Percentiles rank a stretch among this genome's conserved stretches.
phyloP scores from a whole-genome alignment of 1,140 invertebrate genomes.

The Drosophila lowei region DNA sequence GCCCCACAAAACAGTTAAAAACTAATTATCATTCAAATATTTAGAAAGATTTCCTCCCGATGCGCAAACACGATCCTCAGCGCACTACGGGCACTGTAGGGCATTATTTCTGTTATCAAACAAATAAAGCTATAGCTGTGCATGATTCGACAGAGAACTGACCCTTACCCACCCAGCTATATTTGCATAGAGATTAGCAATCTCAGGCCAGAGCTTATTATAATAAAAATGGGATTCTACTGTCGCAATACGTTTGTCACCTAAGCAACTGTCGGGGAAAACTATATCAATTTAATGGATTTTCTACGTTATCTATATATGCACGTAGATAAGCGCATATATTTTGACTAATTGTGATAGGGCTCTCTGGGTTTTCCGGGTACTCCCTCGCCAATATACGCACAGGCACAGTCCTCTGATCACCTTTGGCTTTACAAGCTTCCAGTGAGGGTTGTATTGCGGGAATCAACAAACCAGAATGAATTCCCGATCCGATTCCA shows the following conservation, averaged over 20 bases:
- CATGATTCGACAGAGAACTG: conserved; percentile 4
- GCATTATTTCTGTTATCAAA: conserved; percentile 5
- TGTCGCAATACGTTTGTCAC: background rate
- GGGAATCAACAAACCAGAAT: background rate
- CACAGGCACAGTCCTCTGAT: too few species aligned
- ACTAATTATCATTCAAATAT: background rate
- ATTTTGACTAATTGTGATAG: too few species aligned
- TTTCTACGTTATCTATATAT: background rate
- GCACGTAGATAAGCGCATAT: too few species aligned
- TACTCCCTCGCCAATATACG: too few species aligned
- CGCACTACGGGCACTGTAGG: conserved; percentile 7
- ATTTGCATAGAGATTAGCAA: conserved; percentile 10
- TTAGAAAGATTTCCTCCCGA: background rate
- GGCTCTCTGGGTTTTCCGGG: too few species aligned
- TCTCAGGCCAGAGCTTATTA: background rate
- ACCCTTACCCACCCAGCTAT: conserved; percentile 6
- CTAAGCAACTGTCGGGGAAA: background rate
- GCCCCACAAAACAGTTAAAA: background rate
- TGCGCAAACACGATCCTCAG: conserved; percentile 14
- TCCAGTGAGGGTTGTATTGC: background rate
- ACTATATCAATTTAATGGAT: conserved; percentile 7
- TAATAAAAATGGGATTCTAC: conserved; percentile 7
- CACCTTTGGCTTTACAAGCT: conserved; percentile 3
- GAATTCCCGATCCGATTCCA: background rate
- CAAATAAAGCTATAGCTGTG: background rate